Conservation (phyloP, 2,113 vertebrate species). For the Pelvicachromis taeniatus region DNA sequence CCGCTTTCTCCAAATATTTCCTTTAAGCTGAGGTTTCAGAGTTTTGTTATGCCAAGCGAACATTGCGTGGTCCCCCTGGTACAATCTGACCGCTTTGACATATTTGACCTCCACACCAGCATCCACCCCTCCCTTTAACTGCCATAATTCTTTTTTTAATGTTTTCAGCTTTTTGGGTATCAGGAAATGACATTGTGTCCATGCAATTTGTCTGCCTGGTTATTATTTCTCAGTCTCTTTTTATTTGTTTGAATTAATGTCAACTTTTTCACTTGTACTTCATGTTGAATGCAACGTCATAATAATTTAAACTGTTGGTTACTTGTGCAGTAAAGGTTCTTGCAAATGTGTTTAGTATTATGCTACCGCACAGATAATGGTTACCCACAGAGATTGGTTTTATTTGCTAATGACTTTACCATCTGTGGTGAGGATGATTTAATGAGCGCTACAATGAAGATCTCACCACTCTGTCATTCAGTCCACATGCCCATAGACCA, state of each 20-base stretch:
- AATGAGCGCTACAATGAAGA: conserved; percentile 33
- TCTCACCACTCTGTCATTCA: conserved; percentile 23
- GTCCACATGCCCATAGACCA: background rate
- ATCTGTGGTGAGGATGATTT: conserved; percentile 47
- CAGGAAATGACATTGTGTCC: background rate
- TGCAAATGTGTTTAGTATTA: background rate
- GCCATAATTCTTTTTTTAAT: conserved; percentile 25
- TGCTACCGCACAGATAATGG: background rate
- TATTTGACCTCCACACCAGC: conserved; percentile 47
- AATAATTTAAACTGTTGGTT: background rate
- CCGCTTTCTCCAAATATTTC: conserved; percentile 77
- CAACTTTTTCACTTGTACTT: background rate
- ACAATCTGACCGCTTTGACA: conserved; percentile 61
- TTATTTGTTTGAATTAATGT: background rate
- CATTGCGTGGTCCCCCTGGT: conserved; percentile 62
- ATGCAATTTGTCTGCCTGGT: background rate
- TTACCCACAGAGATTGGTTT: background rate
- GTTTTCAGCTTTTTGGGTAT: conserved; percentile 44
- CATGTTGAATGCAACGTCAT: background rate
- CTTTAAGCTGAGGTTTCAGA: conserved; percentile 77
- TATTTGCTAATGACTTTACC: conserved; percentile 32
- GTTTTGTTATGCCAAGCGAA: conserved; percentile 74
- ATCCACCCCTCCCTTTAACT: conserved; percentile 21
- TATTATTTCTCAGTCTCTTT: background rate
- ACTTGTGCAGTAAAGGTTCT: background rate